Evolutionary conservation across 1,140 invertebrate genomes (phyloP).

Genomic region (Camponotus floridanus): DNA sequence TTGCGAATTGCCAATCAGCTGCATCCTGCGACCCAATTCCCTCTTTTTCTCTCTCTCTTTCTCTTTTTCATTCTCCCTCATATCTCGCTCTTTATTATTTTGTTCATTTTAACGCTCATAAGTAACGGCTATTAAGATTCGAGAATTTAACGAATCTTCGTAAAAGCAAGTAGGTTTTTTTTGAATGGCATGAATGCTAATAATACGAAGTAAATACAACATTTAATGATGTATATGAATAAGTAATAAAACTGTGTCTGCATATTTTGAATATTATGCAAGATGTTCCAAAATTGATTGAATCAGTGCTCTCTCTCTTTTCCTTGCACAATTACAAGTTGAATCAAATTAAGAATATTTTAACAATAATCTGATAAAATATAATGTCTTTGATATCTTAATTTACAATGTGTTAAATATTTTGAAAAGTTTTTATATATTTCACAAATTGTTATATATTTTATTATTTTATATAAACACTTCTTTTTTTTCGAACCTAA

Average conservation of each 20-base stretch:
- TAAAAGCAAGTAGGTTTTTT: conserved; percentile 5
- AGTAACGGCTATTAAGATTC: conserved; percentile 35
- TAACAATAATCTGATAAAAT: neutral
- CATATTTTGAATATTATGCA: neutral
- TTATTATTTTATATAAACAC: no score
- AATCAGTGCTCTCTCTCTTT: neutral
- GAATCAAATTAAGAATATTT: neutral
- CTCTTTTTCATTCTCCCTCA: conserved; percentile 6
- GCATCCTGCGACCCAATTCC: conserved; percentile 77
- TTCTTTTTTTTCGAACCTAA: no score
- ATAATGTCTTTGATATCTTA: neutral
- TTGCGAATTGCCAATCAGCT: conserved; percentile 74
- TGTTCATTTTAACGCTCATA: conserved; percentile 40
- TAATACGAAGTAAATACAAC: conserved; percentile 22
- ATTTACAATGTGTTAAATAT: neutral
- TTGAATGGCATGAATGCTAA: conserved; percentile 14
- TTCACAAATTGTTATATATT: neutral
- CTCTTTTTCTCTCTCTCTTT: conserved; percentile 25
- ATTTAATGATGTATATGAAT: conserved; percentile 9
- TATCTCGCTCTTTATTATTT: neutral
- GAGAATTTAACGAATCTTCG: conserved; percentile 22
- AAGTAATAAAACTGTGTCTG: neutral
- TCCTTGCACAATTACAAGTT: neutral
- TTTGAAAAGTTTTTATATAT: neutral
- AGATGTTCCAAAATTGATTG: neutral